Evolutionary conservation across 2,113 vertebrate species (phyloP).

Genomic region (Balaenoptera acutorostrata): DNA sequence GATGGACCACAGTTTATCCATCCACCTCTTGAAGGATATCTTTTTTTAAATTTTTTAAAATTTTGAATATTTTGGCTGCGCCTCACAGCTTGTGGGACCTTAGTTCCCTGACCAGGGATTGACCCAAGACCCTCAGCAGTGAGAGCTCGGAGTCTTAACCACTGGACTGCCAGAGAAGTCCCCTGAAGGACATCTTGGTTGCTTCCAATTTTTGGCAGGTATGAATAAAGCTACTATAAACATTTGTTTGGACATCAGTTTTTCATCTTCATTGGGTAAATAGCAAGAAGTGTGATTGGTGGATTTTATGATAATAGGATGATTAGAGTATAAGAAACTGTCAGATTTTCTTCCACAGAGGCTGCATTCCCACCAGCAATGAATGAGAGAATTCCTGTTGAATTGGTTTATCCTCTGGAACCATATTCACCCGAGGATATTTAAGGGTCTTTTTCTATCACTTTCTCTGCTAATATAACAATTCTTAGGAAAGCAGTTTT

Average conservation of each 20-base stretch:
- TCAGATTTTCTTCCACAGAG: not conserved
- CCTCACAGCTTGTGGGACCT: not conserved
- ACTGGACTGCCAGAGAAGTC: too few species aligned
- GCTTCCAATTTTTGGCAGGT: not conserved
- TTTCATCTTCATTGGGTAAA: not conserved
- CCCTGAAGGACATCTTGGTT: not conserved
- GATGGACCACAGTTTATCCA: not conserved
- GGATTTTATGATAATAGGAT: not conserved
- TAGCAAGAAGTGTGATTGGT: not conserved
- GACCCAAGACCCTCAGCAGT: not conserved
- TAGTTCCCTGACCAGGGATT: not conserved
- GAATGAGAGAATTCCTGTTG: not conserved
- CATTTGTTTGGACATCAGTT: not conserved
- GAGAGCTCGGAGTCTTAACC: too few species aligned
- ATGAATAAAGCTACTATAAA: not conserved
- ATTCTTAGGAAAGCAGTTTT: not conserved
- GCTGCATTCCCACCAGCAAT: rapidly evolving
- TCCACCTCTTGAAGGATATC: not conserved
- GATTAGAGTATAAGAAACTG: not conserved
- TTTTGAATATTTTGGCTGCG: not conserved
- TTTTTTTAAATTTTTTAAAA: not conserved
- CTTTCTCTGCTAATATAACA: not conserved
- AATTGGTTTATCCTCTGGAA: not conserved
- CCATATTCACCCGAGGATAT: not conserved
- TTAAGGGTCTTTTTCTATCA: not conserved